A percentile compares a stretch with the other conserved stretches of the same genome.
Evolutionary conservation across 2,888 invertebrate genomes (phyloP).

Genomic region (Trissolcus brochymenae): DNA sequence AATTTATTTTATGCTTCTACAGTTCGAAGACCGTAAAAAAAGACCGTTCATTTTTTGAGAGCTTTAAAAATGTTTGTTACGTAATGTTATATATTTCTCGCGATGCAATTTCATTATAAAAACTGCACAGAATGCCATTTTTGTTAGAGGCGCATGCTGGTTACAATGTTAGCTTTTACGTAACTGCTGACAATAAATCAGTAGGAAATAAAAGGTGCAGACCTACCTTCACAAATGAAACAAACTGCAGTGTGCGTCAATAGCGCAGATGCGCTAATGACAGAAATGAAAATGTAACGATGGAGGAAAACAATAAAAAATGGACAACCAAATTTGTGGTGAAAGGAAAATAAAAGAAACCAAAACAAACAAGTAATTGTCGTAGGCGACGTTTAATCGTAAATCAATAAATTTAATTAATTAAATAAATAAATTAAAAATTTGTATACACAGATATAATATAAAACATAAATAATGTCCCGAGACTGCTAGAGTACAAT

Average conservation of each 20-base stretch:
- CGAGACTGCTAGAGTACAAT: constrained; percentile 72
- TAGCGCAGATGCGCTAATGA: constrained; percentile 31
- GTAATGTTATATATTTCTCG: too few species aligned
- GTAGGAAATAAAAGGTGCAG: constrained; percentile 47
- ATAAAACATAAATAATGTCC: constrained; percentile 76
- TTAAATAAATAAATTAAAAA: constrained; percentile 76
- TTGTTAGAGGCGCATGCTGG: too few species aligned
- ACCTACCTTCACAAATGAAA: constrained; percentile 61
- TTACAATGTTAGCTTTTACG: too few species aligned
- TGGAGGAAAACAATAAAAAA: not conserved
- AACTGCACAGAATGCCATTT: too few species aligned
- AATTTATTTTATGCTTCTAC: too few species aligned
- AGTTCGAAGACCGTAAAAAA: too few species aligned
- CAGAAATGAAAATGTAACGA: constrained; percentile 13
- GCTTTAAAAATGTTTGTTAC: too few species aligned
- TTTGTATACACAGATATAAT: constrained; percentile 74
- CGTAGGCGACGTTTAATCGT: constrained; percentile 74
- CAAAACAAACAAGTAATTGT: constrained; percentile 62
- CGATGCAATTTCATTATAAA: too few species aligned
- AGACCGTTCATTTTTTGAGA: too few species aligned
- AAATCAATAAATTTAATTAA: constrained; percentile 76
- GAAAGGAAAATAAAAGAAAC: constrained; percentile 44
- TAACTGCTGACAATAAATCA: constrained; percentile 5
- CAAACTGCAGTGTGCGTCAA: constrained; percentile 37
- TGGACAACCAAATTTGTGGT: not conserved